Evolutionary conservation across 2,113 vertebrate species (phyloP), one percentile per base, ranked within the genome.

Genomic region (Channa maculata): DNA sequence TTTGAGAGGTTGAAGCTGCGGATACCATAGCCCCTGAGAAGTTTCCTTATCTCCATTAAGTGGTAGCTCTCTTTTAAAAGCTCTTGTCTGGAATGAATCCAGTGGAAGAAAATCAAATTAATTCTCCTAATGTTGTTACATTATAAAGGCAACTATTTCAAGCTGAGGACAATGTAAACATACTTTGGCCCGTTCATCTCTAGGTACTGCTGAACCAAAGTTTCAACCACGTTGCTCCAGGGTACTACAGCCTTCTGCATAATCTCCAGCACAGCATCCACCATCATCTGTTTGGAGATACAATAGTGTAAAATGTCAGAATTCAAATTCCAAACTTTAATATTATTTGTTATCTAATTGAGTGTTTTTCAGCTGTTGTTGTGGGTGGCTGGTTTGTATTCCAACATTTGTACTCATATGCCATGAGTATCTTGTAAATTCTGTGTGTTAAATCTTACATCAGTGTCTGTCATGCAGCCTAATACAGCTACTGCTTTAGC

Each of bases 21-120:
- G 87, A 99, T 96, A 10, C 98, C 97, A 51, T 99, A 98, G 39
- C 93, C 94, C 72, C 96, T 89, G 68, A 99, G 88, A 71, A 98
- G 95, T 66, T 96, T 98, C 88, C 97, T 97, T 87, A 99, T 97
- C 85, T 99, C 97, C 98, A 99, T 99, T 34, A 98, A 90, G 38
- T 80, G 90, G 86, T 97, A 98, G 79, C 96, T 97, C 65, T 99
- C 97, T 76, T 96, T 96, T 53, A 99, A 78, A 64, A 98, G 91
- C 78, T 96, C 95, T 73, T 96, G 96, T 82, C 98, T 99, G 60
- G 1, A 77, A 69, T 5, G 41, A 11, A 76, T 12, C 8, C 49
- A 1, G 9, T 33, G n/a, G 2, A 41, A 38, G 0, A 66, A 33
- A 59, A 33, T 37, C 10, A 0, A 10, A 46, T 44, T 37, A 34